Percentiles rank a stretch among this genome's conserved stretches.
Conservation (phyloP, 2,888 invertebrate genomes). For the Catocala sponsa region DNA sequence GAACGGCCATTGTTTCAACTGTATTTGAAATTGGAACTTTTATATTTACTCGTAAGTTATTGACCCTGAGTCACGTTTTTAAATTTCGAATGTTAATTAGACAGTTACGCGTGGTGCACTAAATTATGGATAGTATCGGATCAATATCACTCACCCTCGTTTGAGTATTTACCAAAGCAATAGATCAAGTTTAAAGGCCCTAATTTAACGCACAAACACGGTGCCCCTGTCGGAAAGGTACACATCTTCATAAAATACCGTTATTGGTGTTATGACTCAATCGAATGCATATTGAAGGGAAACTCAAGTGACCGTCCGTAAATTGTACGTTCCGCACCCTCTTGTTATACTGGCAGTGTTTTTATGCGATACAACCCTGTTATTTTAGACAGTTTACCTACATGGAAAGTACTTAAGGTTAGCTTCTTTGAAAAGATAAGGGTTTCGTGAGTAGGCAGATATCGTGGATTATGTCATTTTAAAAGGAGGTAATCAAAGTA, state of each 20-base stretch:
- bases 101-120: conserved; percentile 26
- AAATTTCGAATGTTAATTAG: conserved; percentile 3
- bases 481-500: neutral
- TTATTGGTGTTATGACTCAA: conserved; percentile 83
- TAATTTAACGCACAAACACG: conserved; percentile 74
- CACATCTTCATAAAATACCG: conserved; percentile 74
- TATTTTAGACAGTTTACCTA: conserved; percentile 37
- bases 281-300: conserved; percentile 70
- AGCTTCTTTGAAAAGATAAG: conserved; percentile 13
- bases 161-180: conserved; percentile 63
- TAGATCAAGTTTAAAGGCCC: conserved; percentile 76
- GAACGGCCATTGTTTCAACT: conserved; percentile 5
- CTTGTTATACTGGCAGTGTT: conserved; percentile 53
- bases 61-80: neutral
- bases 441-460: neutral
- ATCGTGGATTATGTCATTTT: conserved; percentile 1
- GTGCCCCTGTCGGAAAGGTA: conserved; percentile 72
- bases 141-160: conserved; percentile 32
- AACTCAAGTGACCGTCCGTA: conserved; percentile 74
- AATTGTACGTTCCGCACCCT: conserved; percentile 75
- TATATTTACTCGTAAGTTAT: neutral
- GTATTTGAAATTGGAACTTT: neutral
- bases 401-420: conserved; percentile 16
- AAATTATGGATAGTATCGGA: conserved; percentile 32
- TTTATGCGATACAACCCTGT: conserved; percentile 31